These are phyloP conservation scores for Lipotes vexillifer DNA, from an alignment of 2,113 vertebrate genomes.

Conservation along the genomic window DNA sequence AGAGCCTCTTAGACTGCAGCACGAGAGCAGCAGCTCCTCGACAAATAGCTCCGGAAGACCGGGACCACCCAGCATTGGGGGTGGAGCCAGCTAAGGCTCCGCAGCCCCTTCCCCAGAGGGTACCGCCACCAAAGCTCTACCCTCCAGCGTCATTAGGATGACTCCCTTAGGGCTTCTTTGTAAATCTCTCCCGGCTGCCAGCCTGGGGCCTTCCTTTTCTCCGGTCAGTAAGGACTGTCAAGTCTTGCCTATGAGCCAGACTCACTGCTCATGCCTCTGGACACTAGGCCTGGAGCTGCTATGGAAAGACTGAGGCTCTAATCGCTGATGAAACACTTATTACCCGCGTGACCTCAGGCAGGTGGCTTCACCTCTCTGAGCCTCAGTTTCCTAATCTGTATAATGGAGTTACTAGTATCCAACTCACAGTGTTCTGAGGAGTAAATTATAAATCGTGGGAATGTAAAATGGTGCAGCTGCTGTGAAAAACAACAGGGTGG, in stretches of 20 bases:
- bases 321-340: neutral
- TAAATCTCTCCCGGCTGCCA: neutral
- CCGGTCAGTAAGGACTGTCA: neutral
- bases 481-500: neutral
- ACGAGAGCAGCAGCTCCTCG: accelerated
- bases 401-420: neutral
- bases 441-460: neutral
- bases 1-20: neutral
- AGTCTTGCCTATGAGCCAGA: neutral
- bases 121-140: neutral
- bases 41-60: neutral
- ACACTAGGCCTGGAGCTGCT: neutral
- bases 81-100: neutral
- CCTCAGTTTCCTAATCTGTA: neutral
- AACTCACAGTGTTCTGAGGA: neutral
- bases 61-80: neutral
- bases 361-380: neutral
- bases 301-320: no score
- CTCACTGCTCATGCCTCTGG: neutral
- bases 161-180: neutral
- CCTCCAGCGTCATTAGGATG: neutral
- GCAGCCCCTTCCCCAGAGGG: neutral
- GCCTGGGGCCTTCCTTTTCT: neutral
- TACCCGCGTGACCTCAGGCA: neutral
- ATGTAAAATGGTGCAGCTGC: neutral